phyloP scores from a whole-genome alignment of 2,888 invertebrate genomes.

The Villa cingulata region DNA sequence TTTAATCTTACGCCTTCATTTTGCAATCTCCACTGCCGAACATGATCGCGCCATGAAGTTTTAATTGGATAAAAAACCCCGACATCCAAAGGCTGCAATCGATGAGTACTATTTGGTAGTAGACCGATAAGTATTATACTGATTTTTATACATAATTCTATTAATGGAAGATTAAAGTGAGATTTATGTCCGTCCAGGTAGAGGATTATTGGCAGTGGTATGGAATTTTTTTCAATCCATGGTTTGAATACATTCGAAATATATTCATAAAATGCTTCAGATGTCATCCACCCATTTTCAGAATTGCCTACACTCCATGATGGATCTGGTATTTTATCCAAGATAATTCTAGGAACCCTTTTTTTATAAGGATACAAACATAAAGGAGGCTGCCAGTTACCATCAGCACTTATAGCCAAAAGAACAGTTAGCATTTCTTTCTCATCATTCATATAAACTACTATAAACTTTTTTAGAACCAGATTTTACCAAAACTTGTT shows the following conservation, averaged over 20 bases:
- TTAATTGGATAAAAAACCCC: conserved; percentile 27
- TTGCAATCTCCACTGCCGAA: conserved; percentile 18
- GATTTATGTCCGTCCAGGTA: conserved; percentile 31
- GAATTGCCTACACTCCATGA: conserved; percentile 29
- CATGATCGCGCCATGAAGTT: conserved; percentile 20
- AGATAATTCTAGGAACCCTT: neutral
- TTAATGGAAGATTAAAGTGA: conserved; percentile 26
- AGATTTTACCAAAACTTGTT: conserved; percentile 16
- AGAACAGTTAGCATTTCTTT: conserved; percentile 20
- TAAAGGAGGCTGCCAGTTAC: conserved; percentile 19
- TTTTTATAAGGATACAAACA: conserved; percentile 9
- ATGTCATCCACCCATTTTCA: conserved; percentile 34
- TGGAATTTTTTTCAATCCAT: conserved; percentile 24
- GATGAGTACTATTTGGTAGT: conserved; percentile 28
- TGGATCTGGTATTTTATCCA: neutral
- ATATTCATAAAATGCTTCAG: conserved; percentile 30
- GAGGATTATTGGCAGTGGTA: conserved; percentile 26
- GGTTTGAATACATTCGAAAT: conserved; percentile 28
- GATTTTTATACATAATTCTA: conserved; percentile 26
- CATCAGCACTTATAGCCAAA: conserved; percentile 20
- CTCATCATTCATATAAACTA: conserved; percentile 16
- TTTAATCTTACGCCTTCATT: neutral
- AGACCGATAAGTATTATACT: conserved; percentile 20
- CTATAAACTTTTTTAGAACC: conserved; percentile 19
- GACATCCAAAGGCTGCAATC: conserved; percentile 26